A percentile compares a stretch with the other conserved stretches of the same genome.
phyloP scores from a whole-genome alignment of 2,797 vertebrate genomes.

The Malurus splendens region DNA sequence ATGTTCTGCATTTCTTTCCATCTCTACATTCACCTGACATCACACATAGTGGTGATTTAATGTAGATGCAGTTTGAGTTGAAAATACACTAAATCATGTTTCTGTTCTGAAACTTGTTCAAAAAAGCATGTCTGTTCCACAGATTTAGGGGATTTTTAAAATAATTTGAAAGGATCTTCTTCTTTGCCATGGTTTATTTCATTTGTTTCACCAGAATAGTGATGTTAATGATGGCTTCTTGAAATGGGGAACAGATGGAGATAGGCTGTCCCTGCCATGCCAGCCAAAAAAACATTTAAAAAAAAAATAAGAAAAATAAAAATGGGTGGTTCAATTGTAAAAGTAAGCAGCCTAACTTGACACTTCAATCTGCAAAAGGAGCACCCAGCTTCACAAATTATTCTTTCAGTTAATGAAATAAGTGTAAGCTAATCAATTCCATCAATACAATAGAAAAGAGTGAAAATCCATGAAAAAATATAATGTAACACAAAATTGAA shows the following conservation, averaged over 20 bases:
- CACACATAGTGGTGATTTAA: conserved; percentile 57
- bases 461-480: neutral
- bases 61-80: conserved; percentile 23
- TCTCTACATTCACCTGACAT: conserved; percentile 40
- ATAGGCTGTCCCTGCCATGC: neutral
- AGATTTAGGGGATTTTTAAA: conserved; percentile 18
- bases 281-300: neutral
- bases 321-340: neutral
- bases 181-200: conserved; percentile 19
- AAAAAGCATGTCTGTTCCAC: neutral
- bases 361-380: neutral
- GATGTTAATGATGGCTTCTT: neutral
- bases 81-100: conserved; percentile 53
- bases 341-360: neutral
- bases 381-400: neutral
- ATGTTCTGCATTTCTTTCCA: conserved; percentile 33
- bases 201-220: neutral
- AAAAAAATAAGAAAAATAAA: neutral
- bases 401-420: neutral
- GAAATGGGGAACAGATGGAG: conserved; percentile 13
- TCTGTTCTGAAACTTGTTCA: conserved; percentile 26
- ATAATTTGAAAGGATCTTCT: neutral
- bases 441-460: neutral
- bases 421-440: neutral
- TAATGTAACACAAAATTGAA: neutral